phyloP scores from a whole-genome alignment of 1,140 invertebrate genomes.

The Neuroterus valhalla region DNA sequence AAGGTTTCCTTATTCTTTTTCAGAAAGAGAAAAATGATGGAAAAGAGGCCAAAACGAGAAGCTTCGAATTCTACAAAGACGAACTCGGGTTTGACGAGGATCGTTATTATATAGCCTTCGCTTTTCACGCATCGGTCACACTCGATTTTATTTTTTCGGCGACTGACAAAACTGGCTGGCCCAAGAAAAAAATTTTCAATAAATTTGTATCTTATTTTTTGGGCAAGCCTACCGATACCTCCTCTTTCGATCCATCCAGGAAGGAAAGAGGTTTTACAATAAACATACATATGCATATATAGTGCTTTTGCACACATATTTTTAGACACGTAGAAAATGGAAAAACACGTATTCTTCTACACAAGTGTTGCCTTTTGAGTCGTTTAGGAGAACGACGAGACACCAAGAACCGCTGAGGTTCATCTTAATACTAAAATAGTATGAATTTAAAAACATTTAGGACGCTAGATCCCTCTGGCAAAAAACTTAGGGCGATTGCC shows the following conservation, averaged over 20 bases:
- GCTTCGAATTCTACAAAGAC: conserved; percentile 5
- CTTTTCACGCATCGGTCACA: conserved; percentile 43
- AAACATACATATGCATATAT: conserved; percentile 30
- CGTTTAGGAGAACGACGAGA: conserved; percentile 12
- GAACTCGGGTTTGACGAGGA: not conserved
- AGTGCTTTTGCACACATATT: conserved; percentile 36
- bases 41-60: not conserved
- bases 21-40: conserved; percentile 13
- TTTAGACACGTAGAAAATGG: conserved; percentile 55
- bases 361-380: conserved; percentile 32
- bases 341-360: conserved; percentile 46
- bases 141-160: conserved; percentile 19
- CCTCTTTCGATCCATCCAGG: conserved; percentile 28
- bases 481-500: conserved; percentile 22
- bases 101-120: conserved; percentile 29
- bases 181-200: too few species aligned
- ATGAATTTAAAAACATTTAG: conserved; percentile 42
- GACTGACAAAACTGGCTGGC: not conserved
- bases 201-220: too few species aligned
- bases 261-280: conserved; percentile 12
- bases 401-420: not conserved
- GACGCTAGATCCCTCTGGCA: conserved; percentile 26
- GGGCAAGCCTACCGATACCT: too few species aligned
- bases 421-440: conserved; percentile 22
- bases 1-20: conserved; percentile 6